Conservation (phyloP, 1,140 invertebrate genomes). For the Drosophila rufa region DNA sequence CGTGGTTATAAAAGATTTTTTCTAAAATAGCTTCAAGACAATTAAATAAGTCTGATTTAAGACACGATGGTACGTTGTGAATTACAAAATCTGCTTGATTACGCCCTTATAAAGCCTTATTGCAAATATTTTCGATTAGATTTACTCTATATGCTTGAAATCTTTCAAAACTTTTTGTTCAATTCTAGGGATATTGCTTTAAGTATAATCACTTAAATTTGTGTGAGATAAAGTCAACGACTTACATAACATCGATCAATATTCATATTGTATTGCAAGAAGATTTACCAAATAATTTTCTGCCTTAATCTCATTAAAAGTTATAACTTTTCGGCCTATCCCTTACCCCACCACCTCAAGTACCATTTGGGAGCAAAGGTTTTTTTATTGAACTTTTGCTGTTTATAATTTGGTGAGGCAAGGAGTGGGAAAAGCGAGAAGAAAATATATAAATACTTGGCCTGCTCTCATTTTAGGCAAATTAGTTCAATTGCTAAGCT, state of each 20-base stretch:
- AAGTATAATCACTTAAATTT: slow-evolving; percentile 1
- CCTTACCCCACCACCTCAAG: slow-evolving; percentile 1
- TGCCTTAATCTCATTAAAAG: slow-evolving; percentile 76
- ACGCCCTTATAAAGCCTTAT: no score
- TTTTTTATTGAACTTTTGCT: slow-evolving; percentile 73
- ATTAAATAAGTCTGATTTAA: no score
- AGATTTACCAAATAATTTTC: slow-evolving; percentile 70
- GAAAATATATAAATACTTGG: slow-evolving; percentile 79
- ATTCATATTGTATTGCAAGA: slow-evolving; percentile 41
- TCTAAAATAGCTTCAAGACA: no score
- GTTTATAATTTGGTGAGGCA: slow-evolving; percentile 69
- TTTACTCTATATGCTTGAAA: no score
- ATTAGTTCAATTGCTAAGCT: slow-evolving; percentile 79
- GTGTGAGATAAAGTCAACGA: background rate
- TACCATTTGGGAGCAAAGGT: slow-evolving; percentile 25
- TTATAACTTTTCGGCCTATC: slow-evolving; percentile 30
- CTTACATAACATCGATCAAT: slow-evolving; percentile 35
- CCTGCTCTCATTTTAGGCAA: slow-evolving; percentile 73
- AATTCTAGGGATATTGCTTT: background rate
- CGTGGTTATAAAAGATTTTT: no score
- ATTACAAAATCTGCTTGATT: no score
- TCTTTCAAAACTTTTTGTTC: background rate
- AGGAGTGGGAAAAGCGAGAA: slow-evolving; percentile 9
- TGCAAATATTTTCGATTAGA: no score
- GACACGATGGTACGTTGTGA: no score